Conservation (phyloP, 2,797 vertebrate genomes). For the Hypotaenidia okinawae region DNA sequence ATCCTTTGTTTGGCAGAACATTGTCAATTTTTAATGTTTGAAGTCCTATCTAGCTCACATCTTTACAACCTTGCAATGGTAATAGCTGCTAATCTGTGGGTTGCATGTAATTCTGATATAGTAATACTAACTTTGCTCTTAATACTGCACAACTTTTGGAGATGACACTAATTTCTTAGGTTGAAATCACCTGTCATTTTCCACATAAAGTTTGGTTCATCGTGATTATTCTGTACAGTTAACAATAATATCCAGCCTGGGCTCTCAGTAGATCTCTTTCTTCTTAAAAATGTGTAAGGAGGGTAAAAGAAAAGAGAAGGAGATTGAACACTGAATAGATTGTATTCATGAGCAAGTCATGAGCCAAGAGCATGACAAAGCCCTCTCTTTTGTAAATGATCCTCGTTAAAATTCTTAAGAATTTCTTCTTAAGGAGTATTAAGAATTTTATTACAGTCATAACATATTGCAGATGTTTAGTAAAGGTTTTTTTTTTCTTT, state of each 20-base stretch:
- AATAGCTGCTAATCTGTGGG: neutral
- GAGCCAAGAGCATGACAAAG: neutral
- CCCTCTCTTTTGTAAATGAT: neutral
- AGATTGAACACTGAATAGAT: neutral
- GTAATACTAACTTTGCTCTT: neutral
- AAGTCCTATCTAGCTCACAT: neutral
- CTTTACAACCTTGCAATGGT: neutral
- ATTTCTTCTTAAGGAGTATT: neutral
- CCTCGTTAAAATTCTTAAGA: neutral
- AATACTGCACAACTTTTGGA: neutral
- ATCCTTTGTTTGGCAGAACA: neutral
- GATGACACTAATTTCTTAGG: neutral
- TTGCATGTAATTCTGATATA: neutral
- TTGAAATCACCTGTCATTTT: neutral
- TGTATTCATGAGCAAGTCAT: neutral
- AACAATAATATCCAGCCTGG: neutral
- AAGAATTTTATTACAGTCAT: neutral
- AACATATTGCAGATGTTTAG: neutral
- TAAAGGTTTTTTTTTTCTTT: neutral
- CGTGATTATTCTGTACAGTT: neutral
- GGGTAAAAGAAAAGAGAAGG: neutral
- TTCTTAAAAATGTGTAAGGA: neutral
- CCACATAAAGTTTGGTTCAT: neutral
- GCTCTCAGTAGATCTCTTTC: neutral
- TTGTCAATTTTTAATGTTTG: neutral